phyloP scores from a whole-genome alignment of 2,113 vertebrate genomes.

The Gracilinanus agilis region DNA sequence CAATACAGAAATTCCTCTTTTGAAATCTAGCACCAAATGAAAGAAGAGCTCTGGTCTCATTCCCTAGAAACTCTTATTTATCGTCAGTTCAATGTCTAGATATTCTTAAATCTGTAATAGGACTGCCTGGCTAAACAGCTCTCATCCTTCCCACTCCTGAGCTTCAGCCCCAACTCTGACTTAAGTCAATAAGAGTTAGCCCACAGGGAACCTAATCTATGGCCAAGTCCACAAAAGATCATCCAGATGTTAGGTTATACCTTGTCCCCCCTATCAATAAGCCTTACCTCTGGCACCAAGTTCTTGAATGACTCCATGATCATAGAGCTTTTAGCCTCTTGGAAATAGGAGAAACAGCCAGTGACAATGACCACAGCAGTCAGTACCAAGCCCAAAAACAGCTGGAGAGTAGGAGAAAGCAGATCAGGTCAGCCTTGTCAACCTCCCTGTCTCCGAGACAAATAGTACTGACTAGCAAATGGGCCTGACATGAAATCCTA shows the following conservation, averaged over 20 bases:
- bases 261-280: background rate
- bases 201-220: background rate
- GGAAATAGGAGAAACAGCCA: slow-evolving; percentile 82
- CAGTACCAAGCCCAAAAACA: slow-evolving; percentile 78
- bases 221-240: background rate
- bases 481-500: background rate
- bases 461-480: background rate
- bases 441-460: background rate
- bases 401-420: slow-evolving; percentile 37
- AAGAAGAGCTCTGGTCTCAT: background rate
- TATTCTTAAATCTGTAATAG: background rate
- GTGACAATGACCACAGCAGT: slow-evolving; percentile 72
- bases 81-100: background rate
- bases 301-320: slow-evolving; percentile 84
- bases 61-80: background rate
- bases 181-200: too few relatives aligned
- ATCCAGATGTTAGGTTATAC: background rate
- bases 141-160: background rate
- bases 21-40: background rate
- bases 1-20: background rate
- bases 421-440: background rate
- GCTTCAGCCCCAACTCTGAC: background rate
- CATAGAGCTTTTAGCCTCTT: slow-evolving; percentile 82
- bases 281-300: slow-evolving; percentile 81
- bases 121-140: background rate